Conservation (phyloP, 2,797 vertebrate species). For the Trachurus trachurus region DNA sequence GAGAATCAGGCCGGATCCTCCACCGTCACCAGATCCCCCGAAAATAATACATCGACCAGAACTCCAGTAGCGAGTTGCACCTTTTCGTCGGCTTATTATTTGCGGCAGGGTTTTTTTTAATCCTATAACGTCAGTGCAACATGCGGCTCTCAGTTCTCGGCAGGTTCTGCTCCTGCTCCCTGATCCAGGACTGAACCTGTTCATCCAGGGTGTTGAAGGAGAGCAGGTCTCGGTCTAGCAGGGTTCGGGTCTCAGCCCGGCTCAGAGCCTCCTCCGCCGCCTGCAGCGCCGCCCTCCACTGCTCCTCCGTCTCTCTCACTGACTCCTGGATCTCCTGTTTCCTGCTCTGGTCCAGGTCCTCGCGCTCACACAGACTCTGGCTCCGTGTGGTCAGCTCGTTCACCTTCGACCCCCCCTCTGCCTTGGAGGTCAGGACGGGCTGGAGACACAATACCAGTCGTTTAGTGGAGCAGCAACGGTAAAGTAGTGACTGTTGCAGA, state of each 20-base stretch:
- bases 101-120: too few species aligned
- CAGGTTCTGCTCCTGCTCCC: slow-evolving; percentile 81
- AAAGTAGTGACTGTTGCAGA: too few species aligned
- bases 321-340: slow-evolving; percentile 56
- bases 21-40: too few species aligned
- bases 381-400: slow-evolving; percentile 64
- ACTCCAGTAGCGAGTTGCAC: too few species aligned
- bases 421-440: slow-evolving; percentile 83
- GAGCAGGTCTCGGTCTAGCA: slow-evolving; percentile 43
- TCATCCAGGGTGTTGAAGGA: slow-evolving; percentile 77
- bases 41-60: too few species aligned
- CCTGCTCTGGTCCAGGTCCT: slow-evolving; percentile 62
- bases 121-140: too few species aligned
- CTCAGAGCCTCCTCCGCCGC: slow-evolving; percentile 57
- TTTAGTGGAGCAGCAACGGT: too few species aligned
- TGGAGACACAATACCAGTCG: slow-evolving; percentile 70
- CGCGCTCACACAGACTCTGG: slow-evolving; percentile 58
- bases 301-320: slow-evolving; percentile 60
- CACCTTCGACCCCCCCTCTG: slow-evolving; percentile 85
- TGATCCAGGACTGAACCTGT: slow-evolving; percentile 85
- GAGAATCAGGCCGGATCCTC: too few species aligned
- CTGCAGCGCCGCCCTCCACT: slow-evolving; percentile 72
- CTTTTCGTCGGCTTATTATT: too few species aligned
- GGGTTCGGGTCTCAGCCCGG: slow-evolving; percentile 3
- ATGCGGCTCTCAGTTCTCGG: too few species aligned